Evolutionary conservation across 2,113 vertebrate species (phyloP), one percentile per base, ranked within the genome.

Genomic region (Illadopsis cleaveri): DNA sequence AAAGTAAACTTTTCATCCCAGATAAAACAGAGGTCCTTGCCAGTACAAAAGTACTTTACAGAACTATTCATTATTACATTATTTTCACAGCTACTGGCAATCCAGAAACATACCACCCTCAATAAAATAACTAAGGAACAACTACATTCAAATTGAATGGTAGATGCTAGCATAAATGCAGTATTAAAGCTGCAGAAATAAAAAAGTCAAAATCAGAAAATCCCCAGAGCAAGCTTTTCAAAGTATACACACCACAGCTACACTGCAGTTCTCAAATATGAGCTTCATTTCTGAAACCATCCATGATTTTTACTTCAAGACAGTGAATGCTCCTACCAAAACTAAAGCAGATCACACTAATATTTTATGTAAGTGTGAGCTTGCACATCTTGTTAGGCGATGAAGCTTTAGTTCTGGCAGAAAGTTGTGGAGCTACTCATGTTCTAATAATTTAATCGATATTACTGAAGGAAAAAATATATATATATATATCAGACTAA

Each of bases 1-100:
- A 95, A 92, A 82, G 75, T 60, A 90, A 96, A 86, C 18, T 37
- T 89, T 89, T 83, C 44, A 51, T 87, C 72, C 53, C 17, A 89
- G 81, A 60, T 64, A 85, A 87, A 96, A 91, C 66, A 90, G 45
- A 89, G 47, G 17, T 92, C 53, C 64, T 86, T 65, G 30, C 69
- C 93, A 89, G 38, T 75, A 65, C 37, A 71, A n/a, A 79, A 90
- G 68, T 53, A 64, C 18, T 94, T 82, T 89, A 76, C 80, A 94
- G 69, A 38, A 71, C 47, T 90, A 48, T 45, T 76, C 20, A 28
- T 42, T 57, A 69, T 61, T 65, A 60, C 12, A n/a, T 37, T 82
- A 92, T 60, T 88, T 90, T 73, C 75, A 73, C 28, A 81, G 60
- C 18, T 90, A 94, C 12, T 72, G 72, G 45, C 44, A 81, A 94